phyloP scores from a whole-genome alignment of 2,888 invertebrate species.

The Blastobasis lacticolella region DNA sequence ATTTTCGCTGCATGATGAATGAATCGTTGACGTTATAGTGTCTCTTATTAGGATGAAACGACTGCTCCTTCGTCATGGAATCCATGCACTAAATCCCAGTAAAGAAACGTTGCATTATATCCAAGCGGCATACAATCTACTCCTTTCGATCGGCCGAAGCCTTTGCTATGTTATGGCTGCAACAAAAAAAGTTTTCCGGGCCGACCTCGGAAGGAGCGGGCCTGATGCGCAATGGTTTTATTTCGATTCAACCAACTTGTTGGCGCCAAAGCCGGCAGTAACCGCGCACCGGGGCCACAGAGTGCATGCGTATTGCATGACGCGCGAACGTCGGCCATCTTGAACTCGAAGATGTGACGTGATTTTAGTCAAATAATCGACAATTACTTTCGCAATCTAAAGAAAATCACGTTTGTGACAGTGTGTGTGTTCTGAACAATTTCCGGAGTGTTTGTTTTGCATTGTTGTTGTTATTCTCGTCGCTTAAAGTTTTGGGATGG shows the following conservation, averaged over 20 bases:
- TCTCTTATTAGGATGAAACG: too few species aligned
- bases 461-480: not conserved
- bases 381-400: constrained; percentile 10
- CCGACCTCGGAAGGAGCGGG: constrained; percentile 25
- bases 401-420: constrained; percentile 13
- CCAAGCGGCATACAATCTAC: too few species aligned
- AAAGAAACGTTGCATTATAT: too few species aligned
- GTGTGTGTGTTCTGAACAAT: constrained; percentile 11
- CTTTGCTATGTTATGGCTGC: not conserved
- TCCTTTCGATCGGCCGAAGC: too few species aligned
- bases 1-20: too few species aligned
- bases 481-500: not conserved
- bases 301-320: constrained; percentile 40
- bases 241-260: constrained; percentile 13
- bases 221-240: constrained; percentile 13
- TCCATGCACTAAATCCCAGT: too few species aligned
- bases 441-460: not conserved
- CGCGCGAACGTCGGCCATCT: constrained; percentile 30
- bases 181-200: constrained; percentile 22
- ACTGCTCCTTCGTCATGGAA: too few species aligned
- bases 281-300: constrained; percentile 29
- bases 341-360: constrained; percentile 53
- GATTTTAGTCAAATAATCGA: constrained; percentile 40
- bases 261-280: constrained; percentile 65
- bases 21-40: too few species aligned